Percentiles rank a stretch among this genome's conserved stretches.
These are phyloP conservation scores for Drosophila fungiperda DNA, from an alignment of 2,888 invertebrate genomes.

Conservation along the genomic window DNA sequence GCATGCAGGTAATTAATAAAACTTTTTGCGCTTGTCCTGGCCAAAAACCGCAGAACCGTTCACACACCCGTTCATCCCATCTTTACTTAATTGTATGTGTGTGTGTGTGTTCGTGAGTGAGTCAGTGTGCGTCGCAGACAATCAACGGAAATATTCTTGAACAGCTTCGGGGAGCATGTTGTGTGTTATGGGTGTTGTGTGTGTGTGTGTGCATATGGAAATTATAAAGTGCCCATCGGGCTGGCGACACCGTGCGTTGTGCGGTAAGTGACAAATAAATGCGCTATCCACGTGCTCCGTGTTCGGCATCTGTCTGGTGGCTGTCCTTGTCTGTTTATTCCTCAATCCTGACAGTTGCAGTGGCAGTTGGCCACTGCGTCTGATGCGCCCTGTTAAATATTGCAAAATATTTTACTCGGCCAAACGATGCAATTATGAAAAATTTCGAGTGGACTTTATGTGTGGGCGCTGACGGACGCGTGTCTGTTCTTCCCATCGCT, in stretches of 20 bases:
- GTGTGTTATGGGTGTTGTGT: slow-evolving; percentile 8
- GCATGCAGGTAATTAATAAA: slow-evolving; percentile 80
- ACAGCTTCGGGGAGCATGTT: slow-evolving; percentile 31
- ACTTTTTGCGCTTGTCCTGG: slow-evolving; percentile 51
- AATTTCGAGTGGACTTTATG: slow-evolving; percentile 48
- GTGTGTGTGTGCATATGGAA: slow-evolving; percentile 54
- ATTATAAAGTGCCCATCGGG: slow-evolving; percentile 73
- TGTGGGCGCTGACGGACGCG: slow-evolving; percentile 19
- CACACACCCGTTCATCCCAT: slow-evolving; percentile 21
- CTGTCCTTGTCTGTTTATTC: slow-evolving; percentile 54
- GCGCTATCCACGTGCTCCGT: slow-evolving; percentile 67
- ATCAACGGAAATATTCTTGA: slow-evolving; percentile 73
- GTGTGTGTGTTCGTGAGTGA: slow-evolving; percentile 6
- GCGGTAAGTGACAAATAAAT: slow-evolving; percentile 81
- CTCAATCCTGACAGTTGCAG: slow-evolving; percentile 63
- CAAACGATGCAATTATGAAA: slow-evolving; percentile 75
- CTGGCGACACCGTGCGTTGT: slow-evolving; percentile 35
- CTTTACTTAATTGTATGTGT: slow-evolving; percentile 16
- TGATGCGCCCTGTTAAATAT: slow-evolving; percentile 63
- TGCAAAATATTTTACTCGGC: slow-evolving; percentile 68
- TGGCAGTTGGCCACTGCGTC: slow-evolving; percentile 21
- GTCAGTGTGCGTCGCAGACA: slow-evolving; percentile 47
- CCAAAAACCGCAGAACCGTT: slow-evolving; percentile 57
- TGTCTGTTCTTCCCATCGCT: slow-evolving; percentile 19
- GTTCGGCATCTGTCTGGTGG: slow-evolving; percentile 53